A percentile compares a stretch with the other conserved stretches of the same genome.
phyloP scores from a whole-genome alignment of 2,888 invertebrate genomes.

The Tortricodes alternella region DNA sequence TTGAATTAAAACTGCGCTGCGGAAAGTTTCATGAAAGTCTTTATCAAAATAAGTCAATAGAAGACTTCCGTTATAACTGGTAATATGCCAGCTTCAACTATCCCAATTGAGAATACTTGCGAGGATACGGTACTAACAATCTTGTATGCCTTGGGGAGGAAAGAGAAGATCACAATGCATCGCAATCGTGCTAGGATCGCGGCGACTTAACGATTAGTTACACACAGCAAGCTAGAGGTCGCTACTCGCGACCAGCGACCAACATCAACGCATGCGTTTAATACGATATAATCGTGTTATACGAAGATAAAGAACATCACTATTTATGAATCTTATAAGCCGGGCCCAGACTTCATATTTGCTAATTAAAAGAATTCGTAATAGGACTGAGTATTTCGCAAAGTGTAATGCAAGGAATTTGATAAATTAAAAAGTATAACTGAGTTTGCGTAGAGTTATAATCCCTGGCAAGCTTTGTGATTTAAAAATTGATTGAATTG shows the following conservation, averaged over 20 bases:
- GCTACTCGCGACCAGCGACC: slow-evolving; percentile 34
- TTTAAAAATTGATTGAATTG: too few relatives aligned
- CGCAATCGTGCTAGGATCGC: slow-evolving; percentile 40
- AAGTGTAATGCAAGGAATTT: too few relatives aligned
- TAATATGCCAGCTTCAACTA: neutral
- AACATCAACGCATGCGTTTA: neutral
- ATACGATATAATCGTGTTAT: slow-evolving; percentile 1
- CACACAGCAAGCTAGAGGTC: slow-evolving; percentile 51
- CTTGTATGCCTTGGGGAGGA: neutral
- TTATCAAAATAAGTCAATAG: too few relatives aligned
- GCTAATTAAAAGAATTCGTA: neutral
- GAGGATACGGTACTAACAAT: neutral
- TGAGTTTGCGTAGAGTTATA: too few relatives aligned
- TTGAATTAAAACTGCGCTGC: too few relatives aligned
- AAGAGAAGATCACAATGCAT: slow-evolving; percentile 6
- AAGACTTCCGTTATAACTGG: too few relatives aligned
- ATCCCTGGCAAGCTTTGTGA: too few relatives aligned
- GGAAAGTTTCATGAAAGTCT: too few relatives aligned
- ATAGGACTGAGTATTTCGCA: neutral
- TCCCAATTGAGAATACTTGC: neutral
- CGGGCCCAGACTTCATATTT: neutral
- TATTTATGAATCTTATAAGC: neutral
- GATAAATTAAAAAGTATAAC: neutral
- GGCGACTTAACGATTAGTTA: slow-evolving; percentile 56
- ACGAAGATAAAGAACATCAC: neutral